Evolutionary conservation across 2,113 vertebrate genomes (phyloP).

Genomic region (Chaenogobius annularis): DNA sequence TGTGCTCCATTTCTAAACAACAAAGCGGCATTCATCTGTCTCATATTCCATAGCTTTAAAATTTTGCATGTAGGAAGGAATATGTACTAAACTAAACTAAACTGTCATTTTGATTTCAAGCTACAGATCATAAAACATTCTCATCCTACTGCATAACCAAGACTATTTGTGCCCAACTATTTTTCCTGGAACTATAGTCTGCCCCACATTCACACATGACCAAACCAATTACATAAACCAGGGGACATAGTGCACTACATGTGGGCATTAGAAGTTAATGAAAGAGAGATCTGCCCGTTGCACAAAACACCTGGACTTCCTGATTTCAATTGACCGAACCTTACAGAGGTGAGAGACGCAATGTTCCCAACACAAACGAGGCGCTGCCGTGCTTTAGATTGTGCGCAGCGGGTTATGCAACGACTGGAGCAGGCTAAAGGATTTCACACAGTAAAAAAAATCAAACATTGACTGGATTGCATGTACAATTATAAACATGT

Average conservation of each 20-base stretch:
- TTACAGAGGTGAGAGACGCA: slow-evolving; percentile 19
- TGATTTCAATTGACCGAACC: slow-evolving; percentile 49
- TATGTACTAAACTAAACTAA: too few relatives aligned
- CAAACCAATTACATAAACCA: background rate
- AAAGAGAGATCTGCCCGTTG: background rate
- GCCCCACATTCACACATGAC: background rate
- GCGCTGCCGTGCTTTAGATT: background rate
- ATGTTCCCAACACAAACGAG: slow-evolving; percentile 11
- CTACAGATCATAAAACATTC: background rate
- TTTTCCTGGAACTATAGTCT: background rate
- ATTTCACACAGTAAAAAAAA: background rate
- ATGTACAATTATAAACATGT: background rate
- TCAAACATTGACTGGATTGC: too few relatives aligned
- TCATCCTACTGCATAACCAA: background rate
- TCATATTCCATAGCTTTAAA: too few relatives aligned
- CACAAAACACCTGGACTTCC: slow-evolving; percentile 33
- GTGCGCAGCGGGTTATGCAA: slow-evolving; percentile 13
- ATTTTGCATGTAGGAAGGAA: too few relatives aligned
- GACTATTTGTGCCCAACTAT: too few relatives aligned
- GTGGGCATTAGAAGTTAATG: background rate
- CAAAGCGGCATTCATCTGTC: too few relatives aligned
- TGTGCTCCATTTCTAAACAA: too few relatives aligned
- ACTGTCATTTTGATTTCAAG: background rate
- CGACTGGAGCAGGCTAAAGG: background rate
- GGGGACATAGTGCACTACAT: slow-evolving; percentile 35